Base-by-base conservation (phyloP, 2,888 invertebrate genomes). In the Lepeophtheirus nordmannii region DNA sequence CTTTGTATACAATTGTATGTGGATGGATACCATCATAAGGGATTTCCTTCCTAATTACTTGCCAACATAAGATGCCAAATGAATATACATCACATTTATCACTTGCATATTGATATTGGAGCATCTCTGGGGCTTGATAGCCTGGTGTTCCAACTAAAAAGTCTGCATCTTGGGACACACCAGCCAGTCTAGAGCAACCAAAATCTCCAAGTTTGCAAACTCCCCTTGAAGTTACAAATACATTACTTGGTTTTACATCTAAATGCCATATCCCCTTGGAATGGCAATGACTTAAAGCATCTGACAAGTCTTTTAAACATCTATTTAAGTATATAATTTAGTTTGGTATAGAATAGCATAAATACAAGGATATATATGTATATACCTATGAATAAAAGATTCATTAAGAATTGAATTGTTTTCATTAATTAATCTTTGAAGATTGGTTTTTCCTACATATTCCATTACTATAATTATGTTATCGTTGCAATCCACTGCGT, bases 391-490 rank as follows among this genome's bases (percentile, higher is more conserved):
- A 20, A 57, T n/a, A 14, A 57, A 30, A 30, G 30, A 30, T 30
- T 30, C 30, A 30, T 30, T 30, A 30, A 30, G 30, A 30, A 30
- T 30, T 30, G 2, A 5, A 7, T 20, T 23, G 12, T 62, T 65
- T 20, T 65, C 22, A n/a, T 30, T 53, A 9, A 65, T n/a, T n/a
- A 65, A 17, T 12, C n/a, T 3, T 23, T 65, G 58, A n/a, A 65
- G 39, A 58, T 58, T 65, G 23, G 17, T 23, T 56, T 56, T 30
- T 9, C 65, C 65, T 11, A 65, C 65, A 58, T 65, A 65, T 37
- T 65, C 65, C 65, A 65, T 65, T 11, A 65, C 38, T 20, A 65
- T 30, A 12, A 65, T 39, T 17, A 30, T 30, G 10, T 20, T 59
- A 46, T 62, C n/a, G 17, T 62, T 41, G 30, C 30, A 30, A 30